Evolutionary conservation across 2,797 vertebrate genomes (phyloP).

Genomic region (Alfaro cultratus): DNA sequence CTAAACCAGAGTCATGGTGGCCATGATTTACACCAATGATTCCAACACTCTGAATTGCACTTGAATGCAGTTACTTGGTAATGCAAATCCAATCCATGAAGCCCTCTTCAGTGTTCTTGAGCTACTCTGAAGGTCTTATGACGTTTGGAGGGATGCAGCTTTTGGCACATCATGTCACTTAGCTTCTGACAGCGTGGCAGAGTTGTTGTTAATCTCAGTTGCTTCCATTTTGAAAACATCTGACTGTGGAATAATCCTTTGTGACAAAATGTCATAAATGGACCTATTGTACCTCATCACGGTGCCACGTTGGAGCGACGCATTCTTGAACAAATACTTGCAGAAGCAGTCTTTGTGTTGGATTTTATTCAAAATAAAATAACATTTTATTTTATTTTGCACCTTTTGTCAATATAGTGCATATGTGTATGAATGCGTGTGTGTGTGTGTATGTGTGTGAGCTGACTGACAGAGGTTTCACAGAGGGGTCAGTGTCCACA

Average conservation of each 20-base stretch:
- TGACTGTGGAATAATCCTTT: not conserved
- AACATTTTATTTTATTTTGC: too few relatives aligned
- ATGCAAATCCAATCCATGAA: not conserved
- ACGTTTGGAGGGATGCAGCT: not conserved
- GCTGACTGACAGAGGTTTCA: slow-evolving; percentile 65
- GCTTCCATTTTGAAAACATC: not conserved
- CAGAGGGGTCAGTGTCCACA: slow-evolving; percentile 65
- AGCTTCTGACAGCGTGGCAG: not conserved
- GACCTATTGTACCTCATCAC: not conserved
- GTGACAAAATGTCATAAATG: not conserved
- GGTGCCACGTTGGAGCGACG: not conserved
- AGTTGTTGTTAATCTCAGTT: not conserved
- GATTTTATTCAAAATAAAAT: not conserved
- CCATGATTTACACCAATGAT: not conserved
- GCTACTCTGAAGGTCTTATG: not conserved
- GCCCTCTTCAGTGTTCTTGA: not conserved
- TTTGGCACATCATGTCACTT: not conserved
- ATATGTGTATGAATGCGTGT: slow-evolving; percentile 24
- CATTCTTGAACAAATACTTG: not conserved
- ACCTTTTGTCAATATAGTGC: not conserved
- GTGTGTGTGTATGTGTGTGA: slow-evolving; percentile 23
- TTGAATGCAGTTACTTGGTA: not conserved
- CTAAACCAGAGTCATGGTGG: not conserved
- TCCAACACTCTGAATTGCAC: not conserved
- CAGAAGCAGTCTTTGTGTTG: not conserved